These are phyloP conservation scores for Melanchra persicariae DNA, from an alignment of 2,888 invertebrate species.

Conservation along the genomic window DNA sequence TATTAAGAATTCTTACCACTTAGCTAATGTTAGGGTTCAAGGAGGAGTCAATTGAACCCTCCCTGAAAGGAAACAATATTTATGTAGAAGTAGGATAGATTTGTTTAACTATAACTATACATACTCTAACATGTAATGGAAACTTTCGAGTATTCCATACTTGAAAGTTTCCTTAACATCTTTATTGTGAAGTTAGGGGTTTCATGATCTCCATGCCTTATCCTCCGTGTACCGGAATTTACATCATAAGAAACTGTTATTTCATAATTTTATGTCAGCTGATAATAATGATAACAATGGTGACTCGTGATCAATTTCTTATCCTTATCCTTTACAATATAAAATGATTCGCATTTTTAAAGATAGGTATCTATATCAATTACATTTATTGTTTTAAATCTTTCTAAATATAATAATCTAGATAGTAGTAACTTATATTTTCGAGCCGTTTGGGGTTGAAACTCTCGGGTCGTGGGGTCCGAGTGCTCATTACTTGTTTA, in stretches of 20 bases:
- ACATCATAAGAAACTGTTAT: background rate
- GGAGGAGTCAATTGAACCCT: no score
- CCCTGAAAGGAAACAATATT: no score
- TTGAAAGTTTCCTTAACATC: background rate
- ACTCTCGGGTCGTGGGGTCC: no score
- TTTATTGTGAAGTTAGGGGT: background rate
- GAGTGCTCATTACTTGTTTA: no score
- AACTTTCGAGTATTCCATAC: no score
- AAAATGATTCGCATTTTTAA: slow-evolving; percentile 7
- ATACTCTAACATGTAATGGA: background rate
- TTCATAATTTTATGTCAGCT: slow-evolving; percentile 5
- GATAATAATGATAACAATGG: background rate
- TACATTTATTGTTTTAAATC: background rate
- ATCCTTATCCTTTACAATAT: slow-evolving; percentile 14
- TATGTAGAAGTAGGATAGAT: no score
- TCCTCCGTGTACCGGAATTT: background rate
- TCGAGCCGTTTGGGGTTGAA: no score
- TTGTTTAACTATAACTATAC: no score
- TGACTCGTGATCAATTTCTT: slow-evolving; percentile 1
- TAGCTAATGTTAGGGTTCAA: background rate
- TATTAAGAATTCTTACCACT: background rate
- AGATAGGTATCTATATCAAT: slow-evolving; percentile 26
- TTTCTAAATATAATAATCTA: no score
- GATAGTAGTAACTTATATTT: no score
- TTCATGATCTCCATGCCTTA: background rate